Conservation (phyloP, 2,797 vertebrate genomes). For the Anguilla marmorata region DNA sequence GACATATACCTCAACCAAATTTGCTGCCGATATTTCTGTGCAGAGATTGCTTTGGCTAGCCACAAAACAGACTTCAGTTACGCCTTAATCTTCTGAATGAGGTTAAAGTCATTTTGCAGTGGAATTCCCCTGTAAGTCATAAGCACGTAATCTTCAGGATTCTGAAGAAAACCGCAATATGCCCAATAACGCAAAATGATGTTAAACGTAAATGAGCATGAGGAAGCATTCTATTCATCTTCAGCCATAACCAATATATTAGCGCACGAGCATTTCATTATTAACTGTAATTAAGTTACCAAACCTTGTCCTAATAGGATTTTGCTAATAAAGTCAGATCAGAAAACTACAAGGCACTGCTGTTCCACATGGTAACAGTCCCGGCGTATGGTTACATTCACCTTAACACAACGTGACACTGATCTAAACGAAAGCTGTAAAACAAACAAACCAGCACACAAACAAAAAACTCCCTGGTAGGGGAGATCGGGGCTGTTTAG, state of each 20-base stretch:
- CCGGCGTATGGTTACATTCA: not conserved
- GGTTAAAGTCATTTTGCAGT: too few relatives aligned
- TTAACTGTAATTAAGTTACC: not conserved
- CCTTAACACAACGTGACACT: not conserved
- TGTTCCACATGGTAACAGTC: not conserved
- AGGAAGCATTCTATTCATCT: not conserved
- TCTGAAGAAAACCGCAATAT: not conserved
- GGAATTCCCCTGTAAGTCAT: too few relatives aligned
- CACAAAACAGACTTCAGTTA: too few relatives aligned
- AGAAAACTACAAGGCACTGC: not conserved
- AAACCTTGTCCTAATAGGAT: not conserved
- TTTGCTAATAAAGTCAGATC: not conserved
- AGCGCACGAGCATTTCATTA: not conserved
- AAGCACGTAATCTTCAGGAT: not conserved
- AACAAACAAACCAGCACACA: not conserved
- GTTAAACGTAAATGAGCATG: not conserved
- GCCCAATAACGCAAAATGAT: not conserved
- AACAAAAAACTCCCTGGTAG: too few relatives aligned
- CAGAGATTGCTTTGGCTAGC: too few relatives aligned
- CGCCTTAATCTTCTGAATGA: too few relatives aligned
- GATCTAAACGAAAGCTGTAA: not conserved
- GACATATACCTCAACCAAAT: too few relatives aligned
- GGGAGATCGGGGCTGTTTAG: too few relatives aligned
- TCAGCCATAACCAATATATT: not conserved
- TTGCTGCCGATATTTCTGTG: too few relatives aligned